Evolutionary conservation across 2,888 invertebrate species (phyloP), one percentile per base, ranked within the genome.

Genomic region (Eustalomyia histrio): DNA sequence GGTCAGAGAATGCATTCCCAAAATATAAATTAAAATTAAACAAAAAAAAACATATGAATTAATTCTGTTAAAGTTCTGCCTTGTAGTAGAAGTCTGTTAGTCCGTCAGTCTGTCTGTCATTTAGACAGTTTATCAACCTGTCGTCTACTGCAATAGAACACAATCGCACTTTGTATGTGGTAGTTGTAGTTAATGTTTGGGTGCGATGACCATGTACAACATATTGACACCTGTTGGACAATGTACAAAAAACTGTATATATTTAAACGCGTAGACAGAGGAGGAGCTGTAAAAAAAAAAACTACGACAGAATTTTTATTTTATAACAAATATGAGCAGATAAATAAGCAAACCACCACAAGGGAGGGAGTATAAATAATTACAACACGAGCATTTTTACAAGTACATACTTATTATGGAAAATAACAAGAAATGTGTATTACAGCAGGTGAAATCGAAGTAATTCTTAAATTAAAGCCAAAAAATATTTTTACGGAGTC

Each of bases 151-250:
- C 24, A 6, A 33, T 67, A 33, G 10, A 6, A 55, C 21, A 55
- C 3, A 14, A 47, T 12, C 14, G 39, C 12, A 6, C 12, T 50
- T 50, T 17, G 16, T 43, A 55, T 17, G 16, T 43, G 43, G 33
- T 50, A 21, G 9, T n/a, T 33, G 21, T 29, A 53, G 10, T 53
- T 18, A 43, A 29, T 17, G 9, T 52, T 65, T 65, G 71, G 55
- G 72, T 65, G 65, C 76, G 72, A 65, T 76, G 71, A 65, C 76
- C 71, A 76, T 71, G 64, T 76, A 60, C 58, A 71, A 65, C 53
- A 71, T 60, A 71, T 60, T 76, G 76, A 76, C 76, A 76, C 76
- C 76, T 76, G 76, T 76, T 71, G 76, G 76, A 53, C 53, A 18
- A 64, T 76, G 43, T 65, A 71, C 29, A 53, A 58, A 58, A 55